Percentiles rank a stretch among this genome's conserved stretches.
These are phyloP conservation scores for Amphipyra tragopoginis DNA, from an alignment of 2,888 invertebrate genomes.

Conservation along the genomic window DNA sequence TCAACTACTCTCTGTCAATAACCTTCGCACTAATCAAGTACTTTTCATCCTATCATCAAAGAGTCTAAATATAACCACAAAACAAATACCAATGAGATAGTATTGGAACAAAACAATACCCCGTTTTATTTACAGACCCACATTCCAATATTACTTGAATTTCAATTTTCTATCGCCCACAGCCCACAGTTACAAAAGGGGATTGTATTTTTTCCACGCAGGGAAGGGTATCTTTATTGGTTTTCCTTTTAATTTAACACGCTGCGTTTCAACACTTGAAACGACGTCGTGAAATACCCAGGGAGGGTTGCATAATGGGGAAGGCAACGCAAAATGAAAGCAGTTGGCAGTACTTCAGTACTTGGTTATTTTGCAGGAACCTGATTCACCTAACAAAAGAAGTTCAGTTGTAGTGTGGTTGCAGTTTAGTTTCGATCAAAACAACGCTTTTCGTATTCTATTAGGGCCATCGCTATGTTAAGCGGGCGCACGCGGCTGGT, in stretches of 20 bases:
- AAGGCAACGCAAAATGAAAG: too few species aligned
- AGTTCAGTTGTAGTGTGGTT: too few species aligned
- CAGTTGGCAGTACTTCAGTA: too few species aligned
- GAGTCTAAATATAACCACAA: conserved; percentile 14
- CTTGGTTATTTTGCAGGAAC: too few species aligned
- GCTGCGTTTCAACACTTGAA: conserved; percentile 31
- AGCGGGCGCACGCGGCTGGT: too few species aligned
- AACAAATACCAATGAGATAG: conserved; percentile 28
- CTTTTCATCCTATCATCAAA: neutral
- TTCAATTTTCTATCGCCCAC: conserved; percentile 56
- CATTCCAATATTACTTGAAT: conserved; percentile 58
- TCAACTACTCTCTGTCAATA: too few species aligned
- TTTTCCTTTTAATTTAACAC: conserved; percentile 68
- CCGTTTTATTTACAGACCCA: conserved; percentile 33
- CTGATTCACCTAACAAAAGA: too few species aligned
- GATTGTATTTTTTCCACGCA: conserved; percentile 56
- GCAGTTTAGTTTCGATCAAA: too few species aligned
- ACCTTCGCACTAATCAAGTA: neutral
- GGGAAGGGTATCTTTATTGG: conserved; percentile 62
- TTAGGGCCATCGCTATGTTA: too few species aligned
- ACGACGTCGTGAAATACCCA: conserved; percentile 36
- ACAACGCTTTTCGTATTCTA: too few species aligned
- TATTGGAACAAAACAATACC: conserved; percentile 41
- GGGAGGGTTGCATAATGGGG: conserved; percentile 1
- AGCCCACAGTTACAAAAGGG: conserved; percentile 35